Percentiles rank a stretch among this genome's conserved stretches.
Conservation (phyloP, 2,113 vertebrate genomes). For the Carassius carassius region DNA sequence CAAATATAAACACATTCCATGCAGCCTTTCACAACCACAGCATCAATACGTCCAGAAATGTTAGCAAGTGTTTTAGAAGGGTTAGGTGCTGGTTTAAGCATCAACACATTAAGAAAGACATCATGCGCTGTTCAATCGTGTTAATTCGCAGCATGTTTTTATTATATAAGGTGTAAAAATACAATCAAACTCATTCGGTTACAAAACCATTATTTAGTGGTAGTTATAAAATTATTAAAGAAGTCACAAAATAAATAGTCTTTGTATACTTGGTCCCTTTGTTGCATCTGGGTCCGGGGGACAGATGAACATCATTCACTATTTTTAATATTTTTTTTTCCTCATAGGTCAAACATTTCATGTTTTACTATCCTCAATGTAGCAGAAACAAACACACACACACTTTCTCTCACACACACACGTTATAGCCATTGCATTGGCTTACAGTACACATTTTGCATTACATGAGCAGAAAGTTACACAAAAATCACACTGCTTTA, state of each 20-base stretch:
- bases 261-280: constrained; percentile 40
- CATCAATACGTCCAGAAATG: neutral
- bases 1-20: neutral
- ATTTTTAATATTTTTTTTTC: too few species aligned
- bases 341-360: too few species aligned
- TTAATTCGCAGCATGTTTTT: constrained; percentile 45
- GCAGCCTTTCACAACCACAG: neutral
- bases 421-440: neutral
- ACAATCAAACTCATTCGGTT: constrained; percentile 32
- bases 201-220: constrained; percentile 38
- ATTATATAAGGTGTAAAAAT: constrained; percentile 54
- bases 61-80: constrained; percentile 2
- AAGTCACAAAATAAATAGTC: constrained; percentile 46
- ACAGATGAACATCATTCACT: neutral
- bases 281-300: neutral
- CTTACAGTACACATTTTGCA: constrained; percentile 35
- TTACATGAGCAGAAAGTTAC: constrained; percentile 23
- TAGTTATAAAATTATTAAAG: constrained; percentile 46
- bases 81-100: neutral
- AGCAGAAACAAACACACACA: too few species aligned
- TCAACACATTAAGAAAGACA: neutral
- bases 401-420: too few species aligned
- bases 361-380: too few species aligned
- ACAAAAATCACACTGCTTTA: neutral
- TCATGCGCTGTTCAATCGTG: neutral